Base-by-base conservation (phyloP, 2,113 vertebrate genomes). In the Phalacrocorax pelagicus region DNA sequence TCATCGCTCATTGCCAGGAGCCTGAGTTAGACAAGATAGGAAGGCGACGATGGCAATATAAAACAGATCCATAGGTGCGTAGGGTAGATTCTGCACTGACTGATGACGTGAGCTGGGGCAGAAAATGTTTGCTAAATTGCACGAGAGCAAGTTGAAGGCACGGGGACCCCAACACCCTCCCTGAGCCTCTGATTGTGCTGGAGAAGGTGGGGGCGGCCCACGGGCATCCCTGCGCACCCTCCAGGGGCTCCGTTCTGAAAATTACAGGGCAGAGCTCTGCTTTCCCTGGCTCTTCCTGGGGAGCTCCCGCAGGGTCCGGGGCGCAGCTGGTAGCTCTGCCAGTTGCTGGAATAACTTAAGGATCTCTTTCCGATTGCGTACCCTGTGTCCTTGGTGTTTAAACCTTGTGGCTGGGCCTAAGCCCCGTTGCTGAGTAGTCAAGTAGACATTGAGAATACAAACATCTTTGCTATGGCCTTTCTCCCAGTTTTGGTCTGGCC, bases 171-270 rank as follows among this genome's bases (percentile, higher is more conserved):
- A 8, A 17, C 11, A 4, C 49, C 14, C 51, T 34, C 27, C 34
- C 46, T 23, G 71, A 73, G 77, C 55, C 65, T 40, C 66, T 62
- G 0, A 0, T 3, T 6, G 42, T 22, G 30, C 34, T 38, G 32
- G 19, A 59, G 69, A 62, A 42, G 58, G 62, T 12, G 57, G 3
- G 42, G 26, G 52, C 0, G 0, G 59, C 69, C 47, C 30, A 2
- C 9, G 34, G 8, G 13, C 11, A 1, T 24, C 22, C 12, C 47
- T 46, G 12, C 1, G 2, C 46, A 46, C 66, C 11, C 2, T 5
- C 15, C 15, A 6, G 77, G 52, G 44, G 26, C 23, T 90, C 47
- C 55, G 12, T 19, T 61, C 70, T 20, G 24, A 34, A 54, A 59
- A 36, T 11, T 8, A 27, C 27, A 27, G 23, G 15, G 23, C 62